A percentile compares a stretch with the other conserved stretches of the same genome.
Evolutionary conservation across 2,888 invertebrate genomes (phyloP).

Genomic region (Dorcus parallelipipedus): DNA sequence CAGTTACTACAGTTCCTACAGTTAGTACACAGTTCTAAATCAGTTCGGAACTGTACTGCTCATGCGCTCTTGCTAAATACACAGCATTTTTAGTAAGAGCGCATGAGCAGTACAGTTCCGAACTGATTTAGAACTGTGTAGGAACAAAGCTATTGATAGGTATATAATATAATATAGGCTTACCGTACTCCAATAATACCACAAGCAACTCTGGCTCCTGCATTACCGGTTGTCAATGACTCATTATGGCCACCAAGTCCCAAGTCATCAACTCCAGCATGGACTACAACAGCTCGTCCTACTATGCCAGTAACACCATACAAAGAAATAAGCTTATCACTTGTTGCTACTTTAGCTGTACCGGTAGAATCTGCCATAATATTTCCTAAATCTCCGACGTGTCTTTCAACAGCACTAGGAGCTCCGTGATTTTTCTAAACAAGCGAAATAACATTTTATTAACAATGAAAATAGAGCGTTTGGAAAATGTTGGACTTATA

Average conservation of each 20-base stretch:
- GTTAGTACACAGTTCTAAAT: no score
- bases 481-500: no score
- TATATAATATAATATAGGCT: constrained; percentile 38
- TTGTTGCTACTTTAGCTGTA: constrained; percentile 56
- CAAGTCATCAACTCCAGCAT: constrained; percentile 68
- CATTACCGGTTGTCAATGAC: constrained; percentile 76
- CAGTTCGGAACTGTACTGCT: no score
- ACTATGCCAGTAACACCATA: constrained; percentile 63
- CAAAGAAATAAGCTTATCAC: constrained; percentile 61
- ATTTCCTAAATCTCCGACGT: constrained; percentile 83
- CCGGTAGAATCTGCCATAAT: constrained; percentile 57
- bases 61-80: no score
- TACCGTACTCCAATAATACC: constrained; percentile 77
- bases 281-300: constrained; percentile 76
- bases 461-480: not conserved
- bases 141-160: no score
- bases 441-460: no score
- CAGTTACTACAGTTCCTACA: no score
- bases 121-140: no score
- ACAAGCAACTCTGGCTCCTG: constrained; percentile 75
- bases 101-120: no score
- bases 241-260: constrained; percentile 65
- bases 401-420: constrained; percentile 63
- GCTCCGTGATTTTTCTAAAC: constrained; percentile 63
- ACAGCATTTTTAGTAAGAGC: no score